Percentiles rank a stretch among this genome's conserved stretches.
Evolutionary conservation across 2,888 invertebrate genomes (phyloP).

Genomic region (Pristionchus japonicus): DNA sequence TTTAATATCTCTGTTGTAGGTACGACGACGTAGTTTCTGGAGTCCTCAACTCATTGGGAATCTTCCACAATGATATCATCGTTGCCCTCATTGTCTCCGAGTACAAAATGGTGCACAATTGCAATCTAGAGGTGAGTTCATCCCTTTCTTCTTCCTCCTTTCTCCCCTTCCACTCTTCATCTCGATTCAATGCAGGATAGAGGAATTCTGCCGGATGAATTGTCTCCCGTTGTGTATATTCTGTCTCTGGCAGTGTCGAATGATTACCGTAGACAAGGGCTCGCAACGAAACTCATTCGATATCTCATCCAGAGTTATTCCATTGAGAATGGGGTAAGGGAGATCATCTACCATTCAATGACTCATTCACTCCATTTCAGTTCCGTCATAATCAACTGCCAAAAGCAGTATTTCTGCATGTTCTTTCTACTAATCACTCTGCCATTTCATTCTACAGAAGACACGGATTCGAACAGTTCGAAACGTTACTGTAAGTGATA

Average conservation of each 20-base stretch:
- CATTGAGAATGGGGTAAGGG: neutral
- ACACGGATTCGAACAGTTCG: constrained; percentile 80
- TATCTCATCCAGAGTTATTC: constrained; percentile 82
- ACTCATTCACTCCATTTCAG: neutral
- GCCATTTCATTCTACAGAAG: constrained; percentile 97
- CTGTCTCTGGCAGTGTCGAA: constrained; percentile 89
- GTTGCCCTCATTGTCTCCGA: constrained; percentile 97
- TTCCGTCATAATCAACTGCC: constrained; percentile 53
- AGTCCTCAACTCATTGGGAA: constrained; percentile 61
- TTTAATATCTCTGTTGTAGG: neutral
- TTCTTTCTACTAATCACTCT: constrained; percentile 92
- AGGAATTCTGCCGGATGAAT: constrained; percentile 89
- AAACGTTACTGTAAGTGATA: constrained; percentile 76
- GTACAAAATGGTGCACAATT: constrained; percentile 89
- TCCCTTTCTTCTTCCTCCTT: no score
- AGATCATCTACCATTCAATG: neutral
- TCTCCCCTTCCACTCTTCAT: neutral
- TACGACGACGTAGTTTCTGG: constrained; percentile 68
- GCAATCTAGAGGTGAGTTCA: constrained; percentile 86
- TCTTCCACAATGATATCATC: constrained; percentile 80
- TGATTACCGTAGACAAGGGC: constrained; percentile 87
- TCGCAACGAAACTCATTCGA: constrained; percentile 92
- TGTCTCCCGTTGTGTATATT: constrained; percentile 91
- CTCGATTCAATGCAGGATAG: constrained; percentile 81
- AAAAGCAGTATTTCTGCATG: constrained; percentile 96